Percentiles rank a stretch among this genome's conserved stretches.
These are phyloP conservation scores for Daubentonia madagascariensis DNA, from an alignment of 2,113 vertebrate genomes.

Conservation along the genomic window DNA sequence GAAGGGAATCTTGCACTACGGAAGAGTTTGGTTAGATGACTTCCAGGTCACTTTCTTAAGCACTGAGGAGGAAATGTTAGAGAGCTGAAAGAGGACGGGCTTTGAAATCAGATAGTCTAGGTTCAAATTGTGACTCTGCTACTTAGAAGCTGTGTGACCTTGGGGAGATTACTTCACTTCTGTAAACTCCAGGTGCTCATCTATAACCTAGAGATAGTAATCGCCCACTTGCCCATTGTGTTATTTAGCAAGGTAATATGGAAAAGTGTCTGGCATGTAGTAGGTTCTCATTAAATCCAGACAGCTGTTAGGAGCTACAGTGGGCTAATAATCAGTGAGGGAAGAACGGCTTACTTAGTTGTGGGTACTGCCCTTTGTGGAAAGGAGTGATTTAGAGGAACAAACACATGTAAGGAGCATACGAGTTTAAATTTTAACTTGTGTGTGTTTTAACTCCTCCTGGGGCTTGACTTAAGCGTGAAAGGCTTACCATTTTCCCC, in stretches of 20 bases:
- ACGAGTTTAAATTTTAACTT: neutral
- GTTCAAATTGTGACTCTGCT: neutral
- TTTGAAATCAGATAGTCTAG: neutral
- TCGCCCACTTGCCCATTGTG: neutral
- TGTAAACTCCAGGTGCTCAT: neutral
- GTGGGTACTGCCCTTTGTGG: neutral
- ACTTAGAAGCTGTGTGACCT: neutral
- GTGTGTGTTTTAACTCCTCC: neutral
- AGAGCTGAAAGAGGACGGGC: neutral
- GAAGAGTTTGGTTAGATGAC: neutral
- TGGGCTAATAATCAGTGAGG: neutral
- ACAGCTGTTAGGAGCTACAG: neutral
- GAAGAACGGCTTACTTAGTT: neutral
- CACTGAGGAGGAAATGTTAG: neutral
- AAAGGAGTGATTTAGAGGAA: neutral
- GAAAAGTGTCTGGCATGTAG: neutral
- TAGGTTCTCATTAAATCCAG: neutral
- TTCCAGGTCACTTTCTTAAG: neutral
- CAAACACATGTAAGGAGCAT: neutral
- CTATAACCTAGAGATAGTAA: neutral
- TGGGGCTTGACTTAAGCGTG: neutral
- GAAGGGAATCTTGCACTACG: neutral
- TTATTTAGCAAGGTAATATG: neutral
- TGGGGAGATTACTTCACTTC: neutral
- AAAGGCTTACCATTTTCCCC: neutral